Base-by-base conservation (phyloP, 1,140 invertebrate genomes). In the Chlorops oryzae region DNA sequence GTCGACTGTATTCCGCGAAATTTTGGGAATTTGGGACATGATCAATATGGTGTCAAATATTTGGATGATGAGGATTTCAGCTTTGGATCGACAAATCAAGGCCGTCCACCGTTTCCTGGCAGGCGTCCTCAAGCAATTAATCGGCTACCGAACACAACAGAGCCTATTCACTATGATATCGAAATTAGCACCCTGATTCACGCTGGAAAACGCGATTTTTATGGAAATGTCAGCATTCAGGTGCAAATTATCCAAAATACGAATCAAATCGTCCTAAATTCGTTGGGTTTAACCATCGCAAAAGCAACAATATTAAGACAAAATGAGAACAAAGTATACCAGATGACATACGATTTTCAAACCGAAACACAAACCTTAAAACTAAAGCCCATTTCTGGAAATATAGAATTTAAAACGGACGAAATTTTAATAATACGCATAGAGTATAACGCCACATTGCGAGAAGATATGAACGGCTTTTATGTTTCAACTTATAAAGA, bases 401-500 rank as follows among this genome's bases (percentile, higher is more conserved):
- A 2, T 2, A 35, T 76, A 1, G 20, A 13, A 3, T 58, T 78
- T 4, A 0, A 15, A 1, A 41, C 10, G 7, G 62, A 54, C 12
- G 50, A 50, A 3, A 63, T 54, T 6, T 74, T 81, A 57, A 48
- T 47, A 10, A 62, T 83, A 34, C 66, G 61, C 1, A 78, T 83
- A 20, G 28, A 37, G 0, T 84, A 80, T 39, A 61, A 50, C 2
- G 81, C 81, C 17, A 57, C 59, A 1, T 70, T 83, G 21, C 77
- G 80, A 50, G 57, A 67, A 1, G 81, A 82, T 51, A 75, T 84
- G 55, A 77, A 77, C 35, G 90, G 90, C 32, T 92, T 93, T 66
- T 93, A 93, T 61, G 78, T 81, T 27, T 90, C 86, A 60, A 81
- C 78, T n/a, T 94, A 91, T 58, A 70, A 73, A 3, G 72, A 80